Conservation (phyloP, 2,888 invertebrate species). For the Cacoxenus indagator region DNA sequence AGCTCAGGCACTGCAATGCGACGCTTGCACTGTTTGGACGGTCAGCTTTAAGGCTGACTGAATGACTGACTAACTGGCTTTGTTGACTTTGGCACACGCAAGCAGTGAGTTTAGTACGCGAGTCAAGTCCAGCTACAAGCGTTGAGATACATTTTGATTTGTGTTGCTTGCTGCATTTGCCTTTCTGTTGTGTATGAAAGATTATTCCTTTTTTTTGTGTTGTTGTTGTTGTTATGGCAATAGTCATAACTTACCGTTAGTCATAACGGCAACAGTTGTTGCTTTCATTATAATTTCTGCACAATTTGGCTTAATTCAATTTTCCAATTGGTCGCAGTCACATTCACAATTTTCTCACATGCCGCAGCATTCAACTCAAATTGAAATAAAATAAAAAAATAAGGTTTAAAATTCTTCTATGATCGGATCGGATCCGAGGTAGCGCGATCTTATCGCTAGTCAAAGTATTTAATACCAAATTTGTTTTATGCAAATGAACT, state of each 20-base stretch:
- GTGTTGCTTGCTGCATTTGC: background rate
- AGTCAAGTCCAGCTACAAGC: background rate
- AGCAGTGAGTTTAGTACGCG: background rate
- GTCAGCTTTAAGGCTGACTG: background rate
- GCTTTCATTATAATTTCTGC: constrained; percentile 5
- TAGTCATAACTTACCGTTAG: constrained; percentile 48
- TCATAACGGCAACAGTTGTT: constrained; percentile 55
- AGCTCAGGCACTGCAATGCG: background rate
- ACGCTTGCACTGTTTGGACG: background rate
- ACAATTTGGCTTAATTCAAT: constrained; percentile 14
- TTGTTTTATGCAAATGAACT: constrained; percentile 68
- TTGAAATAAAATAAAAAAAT: constrained; percentile 5
- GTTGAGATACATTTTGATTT: background rate
- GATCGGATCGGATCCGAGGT: constrained; percentile 30
- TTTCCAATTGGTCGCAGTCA: constrained; percentile 4
- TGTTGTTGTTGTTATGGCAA: background rate
- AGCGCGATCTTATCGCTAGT: constrained; percentile 59
- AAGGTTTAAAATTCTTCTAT: too few species aligned
- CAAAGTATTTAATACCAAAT: constrained; percentile 67
- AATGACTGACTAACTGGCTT: background rate
- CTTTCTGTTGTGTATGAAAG: background rate
- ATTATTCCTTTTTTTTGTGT: constrained; percentile 21
- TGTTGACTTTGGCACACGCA: background rate
- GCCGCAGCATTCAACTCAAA: too few species aligned
- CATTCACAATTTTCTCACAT: constrained; percentile 44